Base-by-base conservation (phyloP, 2,888 invertebrate species). In the Mythimna lalbum region DNA sequence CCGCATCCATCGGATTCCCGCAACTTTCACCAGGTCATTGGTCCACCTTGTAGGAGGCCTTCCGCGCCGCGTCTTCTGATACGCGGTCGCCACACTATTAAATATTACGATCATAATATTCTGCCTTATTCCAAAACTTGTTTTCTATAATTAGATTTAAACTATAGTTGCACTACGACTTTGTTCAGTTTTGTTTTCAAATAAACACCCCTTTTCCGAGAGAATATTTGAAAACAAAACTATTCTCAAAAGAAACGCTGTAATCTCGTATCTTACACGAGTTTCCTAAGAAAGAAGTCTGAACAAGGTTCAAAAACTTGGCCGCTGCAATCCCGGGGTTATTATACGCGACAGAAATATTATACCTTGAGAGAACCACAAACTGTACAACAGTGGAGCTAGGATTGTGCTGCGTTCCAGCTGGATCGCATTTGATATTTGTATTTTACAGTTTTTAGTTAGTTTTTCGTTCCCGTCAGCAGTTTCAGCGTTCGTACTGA, bases 241-340 rank as follows among this genome's bases (percentile, higher is more conserved):
- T 63, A 61, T 56, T 52, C 47, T 27, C n/a, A 55, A 27, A 50
- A 64, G 62, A 63, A 69, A 64, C 60, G 12, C 52, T 69, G 62
- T 53, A 65, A 75, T 74, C 62, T 50, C 52, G 59, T 59, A 61
- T 62, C 63, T 69, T 60, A 79, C 27, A 56, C 59, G 39, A 79
- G 57, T 63, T 70, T 63, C 10, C n/a, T 10, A 60, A 77, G 69
- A 78, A 77, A 78, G 63, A 64, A 79, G 47, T 78, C 59, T 50
- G 50, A 75, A 79, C 57, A 53, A 69, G 69, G 52, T 79, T 79
- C 75, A 65, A 75, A 75, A 78, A 78, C 23, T 78, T 79, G 65
- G 55, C 55, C 63, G 23, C 63, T 63, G 70, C 80, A 78, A 79
- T 79, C 70, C 63, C 52, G 12, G 43, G 69, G 64, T 70, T 75